Conservation (phyloP, 2,888 invertebrate genomes). For the Xylota sylvarum region DNA sequence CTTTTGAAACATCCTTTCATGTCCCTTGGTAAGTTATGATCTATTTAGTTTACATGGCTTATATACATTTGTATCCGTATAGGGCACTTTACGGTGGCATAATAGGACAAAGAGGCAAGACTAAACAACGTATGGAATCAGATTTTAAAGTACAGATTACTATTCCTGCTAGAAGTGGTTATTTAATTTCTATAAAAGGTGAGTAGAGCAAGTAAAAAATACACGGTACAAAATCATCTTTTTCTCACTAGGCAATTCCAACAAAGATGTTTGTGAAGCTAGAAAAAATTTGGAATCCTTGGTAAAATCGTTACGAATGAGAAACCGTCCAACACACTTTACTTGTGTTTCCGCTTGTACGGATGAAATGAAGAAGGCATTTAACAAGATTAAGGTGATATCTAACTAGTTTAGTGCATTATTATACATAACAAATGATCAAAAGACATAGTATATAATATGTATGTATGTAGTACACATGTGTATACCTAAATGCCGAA, state of each 20-base stretch:
- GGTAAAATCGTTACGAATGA: conserved; percentile 89
- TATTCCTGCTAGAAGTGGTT: conserved; percentile 90
- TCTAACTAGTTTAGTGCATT: no score
- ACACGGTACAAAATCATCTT: no score
- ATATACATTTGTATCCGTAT: neutral
- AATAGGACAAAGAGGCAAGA: conserved; percentile 92
- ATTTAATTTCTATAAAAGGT: conserved; percentile 86
- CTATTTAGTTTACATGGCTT: neutral
- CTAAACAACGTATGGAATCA: conserved; percentile 89
- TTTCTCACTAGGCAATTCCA: conserved; percentile 82
- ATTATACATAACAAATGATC: no score
- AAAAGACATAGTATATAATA: no score
- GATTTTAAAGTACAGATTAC: conserved; percentile 91
- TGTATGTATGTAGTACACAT: no score
- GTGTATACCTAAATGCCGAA: no score
- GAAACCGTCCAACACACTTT: conserved; percentile 92
- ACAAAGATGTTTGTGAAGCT: conserved; percentile 89
- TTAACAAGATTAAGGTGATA: conserved; percentile 88
- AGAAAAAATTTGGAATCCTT: conserved; percentile 90
- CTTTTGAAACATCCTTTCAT: conserved; percentile 86
- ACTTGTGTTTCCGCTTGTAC: conserved; percentile 88
- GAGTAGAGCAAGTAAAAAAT: neutral
- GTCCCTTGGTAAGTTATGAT: conserved; percentile 87
- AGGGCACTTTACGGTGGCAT: conserved; percentile 86
- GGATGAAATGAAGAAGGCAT: conserved; percentile 8